phyloP scores from a whole-genome alignment of 2,113 vertebrate species.

The Atractosteus spatula region DNA sequence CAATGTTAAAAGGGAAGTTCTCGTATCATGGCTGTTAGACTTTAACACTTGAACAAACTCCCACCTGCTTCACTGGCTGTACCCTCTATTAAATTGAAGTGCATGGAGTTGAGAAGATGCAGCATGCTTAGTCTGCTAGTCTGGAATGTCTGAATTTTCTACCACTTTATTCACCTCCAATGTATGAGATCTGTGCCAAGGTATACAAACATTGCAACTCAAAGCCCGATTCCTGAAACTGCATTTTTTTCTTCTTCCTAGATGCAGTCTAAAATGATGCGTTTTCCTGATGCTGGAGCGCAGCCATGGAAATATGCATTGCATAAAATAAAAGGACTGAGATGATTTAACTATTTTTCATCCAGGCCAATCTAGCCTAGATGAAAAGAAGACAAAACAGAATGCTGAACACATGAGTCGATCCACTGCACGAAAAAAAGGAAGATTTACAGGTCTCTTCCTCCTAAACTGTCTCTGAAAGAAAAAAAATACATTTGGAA shows the following conservation, averaged over 20 bases:
- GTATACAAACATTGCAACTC: slow-evolving; percentile 13
- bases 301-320: neutral
- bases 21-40: slow-evolving; percentile 25
- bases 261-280: neutral
- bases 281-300: neutral
- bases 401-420: neutral
- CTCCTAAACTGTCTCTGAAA: neutral
- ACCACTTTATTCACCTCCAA: neutral
- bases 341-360: neutral
- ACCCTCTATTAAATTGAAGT: slow-evolving; percentile 20
- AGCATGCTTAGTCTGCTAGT: slow-evolving; percentile 9
- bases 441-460: neutral
- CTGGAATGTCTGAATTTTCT: neutral
- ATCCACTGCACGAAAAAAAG: neutral
- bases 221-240: slow-evolving; percentile 2
- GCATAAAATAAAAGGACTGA: slow-evolving; percentile 3
- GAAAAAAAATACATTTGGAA: neutral
- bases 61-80: slow-evolving; percentile 36
- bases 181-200: slow-evolving; percentile 7
- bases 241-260: neutral
- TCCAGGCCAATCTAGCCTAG: too few relatives aligned
- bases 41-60: slow-evolving; percentile 26
- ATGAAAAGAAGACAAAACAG: neutral
- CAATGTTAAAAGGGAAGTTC: neutral
- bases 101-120: slow-evolving; percentile 32